A percentile compares a stretch with the other conserved stretches of the same genome.
These are phyloP conservation scores for Fragum whitleyi DNA, from an alignment of 2,888 invertebrate species.

Conservation along the genomic window DNA sequence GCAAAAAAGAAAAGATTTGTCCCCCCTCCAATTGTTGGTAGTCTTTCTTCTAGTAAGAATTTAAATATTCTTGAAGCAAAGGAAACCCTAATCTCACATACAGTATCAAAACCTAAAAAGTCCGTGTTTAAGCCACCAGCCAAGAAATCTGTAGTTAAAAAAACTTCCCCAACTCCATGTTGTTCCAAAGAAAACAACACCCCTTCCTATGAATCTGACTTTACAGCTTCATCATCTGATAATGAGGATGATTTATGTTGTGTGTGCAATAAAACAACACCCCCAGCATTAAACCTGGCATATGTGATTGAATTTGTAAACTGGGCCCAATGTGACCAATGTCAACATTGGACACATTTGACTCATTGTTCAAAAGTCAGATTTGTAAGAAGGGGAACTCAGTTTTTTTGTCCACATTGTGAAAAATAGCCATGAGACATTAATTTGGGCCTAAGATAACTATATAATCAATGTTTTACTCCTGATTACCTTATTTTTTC, in stretches of 20 bases:
- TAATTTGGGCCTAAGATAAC: too few species aligned
- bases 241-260: neutral
- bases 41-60: conserved; percentile 11
- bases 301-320: too few species aligned
- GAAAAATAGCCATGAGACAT: too few species aligned
- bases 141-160: neutral
- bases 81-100: neutral
- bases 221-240: neutral
- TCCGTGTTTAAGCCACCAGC: neutral
- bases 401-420: too few species aligned
- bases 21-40: conserved; percentile 20
- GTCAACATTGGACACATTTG: too few species aligned
- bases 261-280: too few species aligned
- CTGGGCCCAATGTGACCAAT: too few species aligned
- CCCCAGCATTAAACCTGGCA: too few species aligned
- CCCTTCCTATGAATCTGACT: neutral
- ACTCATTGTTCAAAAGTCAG: too few species aligned
- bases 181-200: neutral
- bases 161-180: neutral
- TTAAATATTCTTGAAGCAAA: neutral
- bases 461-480: too few species aligned
- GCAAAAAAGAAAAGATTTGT: conserved; percentile 22
- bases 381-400: too few species aligned
- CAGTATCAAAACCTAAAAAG: neutral
- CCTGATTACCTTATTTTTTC: too few species aligned